A percentile compares a stretch with the other conserved stretches of the same genome.
These are phyloP conservation scores for Serripes groenlandicus DNA, from an alignment of 2,888 invertebrate species.

Conservation along the genomic window DNA sequence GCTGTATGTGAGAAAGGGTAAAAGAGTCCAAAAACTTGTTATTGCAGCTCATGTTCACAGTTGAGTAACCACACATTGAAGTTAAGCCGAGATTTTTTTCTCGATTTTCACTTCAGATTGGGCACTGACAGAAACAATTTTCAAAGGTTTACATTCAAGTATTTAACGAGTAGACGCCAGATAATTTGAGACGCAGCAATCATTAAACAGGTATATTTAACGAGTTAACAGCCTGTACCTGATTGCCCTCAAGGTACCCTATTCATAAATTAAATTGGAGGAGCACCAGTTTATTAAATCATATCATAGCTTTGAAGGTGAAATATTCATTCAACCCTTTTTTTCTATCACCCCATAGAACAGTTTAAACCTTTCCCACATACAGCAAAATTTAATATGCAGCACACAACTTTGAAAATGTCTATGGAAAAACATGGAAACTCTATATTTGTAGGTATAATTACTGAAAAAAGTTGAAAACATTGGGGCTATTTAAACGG, in stretches of 20 bases:
- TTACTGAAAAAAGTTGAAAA: too few relatives aligned
- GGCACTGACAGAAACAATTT: constrained; percentile 19
- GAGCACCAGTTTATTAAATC: constrained; percentile 13
- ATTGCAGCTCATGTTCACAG: neutral
- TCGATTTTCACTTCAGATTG: constrained; percentile 20
- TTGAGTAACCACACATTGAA: constrained; percentile 2
- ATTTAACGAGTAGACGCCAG: constrained; percentile 48
- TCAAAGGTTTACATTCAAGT: constrained; percentile 23
- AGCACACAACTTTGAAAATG: too few relatives aligned
- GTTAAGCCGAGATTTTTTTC: neutral
- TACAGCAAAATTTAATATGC: too few relatives aligned
- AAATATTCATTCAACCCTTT: neutral
- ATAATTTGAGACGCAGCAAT: constrained; percentile 46
- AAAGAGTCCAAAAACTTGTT: too few relatives aligned
- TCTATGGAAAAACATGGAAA: too few relatives aligned
- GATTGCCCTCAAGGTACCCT: constrained; percentile 4
- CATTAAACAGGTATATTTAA: constrained; percentile 24
- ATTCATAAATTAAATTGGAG: constrained; percentile 15
- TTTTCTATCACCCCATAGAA: too few relatives aligned
- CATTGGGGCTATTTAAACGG: neutral
- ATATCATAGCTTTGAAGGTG: constrained; percentile 14
- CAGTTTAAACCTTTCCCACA: too few relatives aligned
- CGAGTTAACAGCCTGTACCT: constrained; percentile 6
- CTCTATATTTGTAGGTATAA: too few relatives aligned
- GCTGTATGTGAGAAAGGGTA: too few relatives aligned